Evolutionary conservation across 2,113 vertebrate species (phyloP), one percentile per base, ranked within the genome.

Genomic region (Riparia riparia): DNA sequence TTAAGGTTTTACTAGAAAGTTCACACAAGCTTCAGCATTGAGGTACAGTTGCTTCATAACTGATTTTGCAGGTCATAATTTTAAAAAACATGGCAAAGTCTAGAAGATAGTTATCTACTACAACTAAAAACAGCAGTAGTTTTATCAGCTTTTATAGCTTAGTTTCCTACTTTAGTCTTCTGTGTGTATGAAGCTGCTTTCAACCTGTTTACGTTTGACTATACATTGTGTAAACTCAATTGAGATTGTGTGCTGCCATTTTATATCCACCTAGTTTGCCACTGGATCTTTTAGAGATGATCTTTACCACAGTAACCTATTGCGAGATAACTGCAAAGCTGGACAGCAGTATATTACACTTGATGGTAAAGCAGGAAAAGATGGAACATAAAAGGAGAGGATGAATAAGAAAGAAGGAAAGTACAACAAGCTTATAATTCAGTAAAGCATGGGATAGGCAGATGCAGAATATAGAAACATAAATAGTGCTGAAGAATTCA

Each of bases 341-440:
- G 49, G 57, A 51, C 3, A 53, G 24, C 17, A 73, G 3, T 29
- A 21, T 41, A 18, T 86, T 65, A 6, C 17, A 21, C 11, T 47
- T 60, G 37, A 39, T 39, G 17, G 19, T 24, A 34, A 28, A 42
- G 5, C 14, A 68, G 44, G 32, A 70, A 66, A 80, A 42, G 12
- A 24, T 31, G n/a, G 10, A 82, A 58, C 2, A 24, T 32, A 29
- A 49, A 73, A 83, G 17, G 28, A 45, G 54, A 69, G 4, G 10
- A 10, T 47, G 32, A 77, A 74, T 45, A 47, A 51, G 25, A 26
- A 72, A 76, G 65, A 69, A 73, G 31, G 50, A 49, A 92, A n/a
- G 22, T 14, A 32, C 5, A 39, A 8, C 8, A 44, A 61, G 7
- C 1, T 3, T 6, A 8, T 61, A 0, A 3, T 53, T 69, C 1